A percentile compares a stretch with the other conserved stretches of the same genome.
Conservation (phyloP, 2,113 vertebrate genomes). For the Butastur rufipennis region DNA sequence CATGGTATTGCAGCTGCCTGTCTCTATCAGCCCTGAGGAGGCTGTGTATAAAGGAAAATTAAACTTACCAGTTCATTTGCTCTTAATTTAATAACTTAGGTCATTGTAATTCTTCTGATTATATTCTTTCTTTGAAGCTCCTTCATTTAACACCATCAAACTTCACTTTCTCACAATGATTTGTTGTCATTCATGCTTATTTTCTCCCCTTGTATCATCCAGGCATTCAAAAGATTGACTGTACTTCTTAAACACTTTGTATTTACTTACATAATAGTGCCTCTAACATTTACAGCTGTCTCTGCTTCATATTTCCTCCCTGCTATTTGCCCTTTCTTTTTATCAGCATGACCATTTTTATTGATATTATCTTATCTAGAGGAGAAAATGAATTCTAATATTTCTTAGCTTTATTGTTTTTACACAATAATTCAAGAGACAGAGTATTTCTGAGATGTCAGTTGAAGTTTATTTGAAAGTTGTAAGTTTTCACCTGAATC, state of each 20-base stretch:
- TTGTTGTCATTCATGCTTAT: neutral
- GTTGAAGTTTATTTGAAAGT: neutral
- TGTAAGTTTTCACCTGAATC: neutral
- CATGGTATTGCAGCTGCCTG: neutral
- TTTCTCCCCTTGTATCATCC: neutral
- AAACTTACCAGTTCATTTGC: neutral
- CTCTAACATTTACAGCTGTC: neutral
- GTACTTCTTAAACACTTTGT: neutral
- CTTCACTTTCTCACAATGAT: neutral
- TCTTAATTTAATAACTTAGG: neutral
- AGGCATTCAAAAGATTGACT: neutral
- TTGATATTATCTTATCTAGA: neutral
- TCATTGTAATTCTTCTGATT: neutral
- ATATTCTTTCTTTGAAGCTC: neutral
- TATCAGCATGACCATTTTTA: neutral
- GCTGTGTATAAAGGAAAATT: neutral
- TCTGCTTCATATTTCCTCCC: neutral
- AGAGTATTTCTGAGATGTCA: neutral
- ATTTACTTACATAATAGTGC: neutral
- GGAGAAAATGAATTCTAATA: neutral
- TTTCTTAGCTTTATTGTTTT: neutral
- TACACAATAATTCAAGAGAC: neutral
- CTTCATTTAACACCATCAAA: neutral
- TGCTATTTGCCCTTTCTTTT: neutral
- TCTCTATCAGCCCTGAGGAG: neutral